These are phyloP conservation scores for Irena cyanogastra DNA, from an alignment of 2,113 vertebrate species.

Conservation along the genomic window DNA sequence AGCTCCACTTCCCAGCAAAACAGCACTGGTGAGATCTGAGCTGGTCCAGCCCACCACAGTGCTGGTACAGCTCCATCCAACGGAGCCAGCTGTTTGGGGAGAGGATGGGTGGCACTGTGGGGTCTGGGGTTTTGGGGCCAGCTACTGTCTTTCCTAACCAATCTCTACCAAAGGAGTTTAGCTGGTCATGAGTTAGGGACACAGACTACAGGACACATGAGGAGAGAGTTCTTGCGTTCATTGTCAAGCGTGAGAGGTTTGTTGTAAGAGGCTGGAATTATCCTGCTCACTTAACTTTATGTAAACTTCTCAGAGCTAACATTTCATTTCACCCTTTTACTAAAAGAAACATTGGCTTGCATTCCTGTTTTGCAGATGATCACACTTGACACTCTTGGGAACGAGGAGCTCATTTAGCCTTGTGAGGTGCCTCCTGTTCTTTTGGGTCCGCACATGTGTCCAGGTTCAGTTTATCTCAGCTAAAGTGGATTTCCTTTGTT, in stretches of 20 bases:
- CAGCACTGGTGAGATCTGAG: background rate
- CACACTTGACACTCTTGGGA: background rate
- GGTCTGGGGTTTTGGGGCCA: background rate
- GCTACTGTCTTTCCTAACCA: background rate
- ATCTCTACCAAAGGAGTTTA: background rate
- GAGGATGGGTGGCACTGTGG: rapidly evolving
- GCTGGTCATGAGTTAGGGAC: background rate
- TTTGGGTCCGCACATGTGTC: background rate
- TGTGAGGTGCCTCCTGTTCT: background rate
- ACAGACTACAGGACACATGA: background rate
- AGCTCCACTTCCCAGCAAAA: background rate
- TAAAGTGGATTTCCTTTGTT: background rate
- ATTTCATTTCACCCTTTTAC: background rate
- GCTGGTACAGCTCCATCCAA: background rate
- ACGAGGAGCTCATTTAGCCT: background rate
- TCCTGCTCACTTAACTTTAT: background rate
- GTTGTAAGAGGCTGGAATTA: background rate
- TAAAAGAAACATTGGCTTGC: background rate
- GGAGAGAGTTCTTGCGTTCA: rapidly evolving
- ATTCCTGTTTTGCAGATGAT: background rate
- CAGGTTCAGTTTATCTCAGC: background rate
- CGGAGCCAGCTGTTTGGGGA: background rate
- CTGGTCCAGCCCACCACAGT: background rate
- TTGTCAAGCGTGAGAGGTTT: background rate
- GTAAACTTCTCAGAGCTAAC: background rate